Conservation (phyloP, 2,113 vertebrate genomes). For the Lepus europaeus region DNA sequence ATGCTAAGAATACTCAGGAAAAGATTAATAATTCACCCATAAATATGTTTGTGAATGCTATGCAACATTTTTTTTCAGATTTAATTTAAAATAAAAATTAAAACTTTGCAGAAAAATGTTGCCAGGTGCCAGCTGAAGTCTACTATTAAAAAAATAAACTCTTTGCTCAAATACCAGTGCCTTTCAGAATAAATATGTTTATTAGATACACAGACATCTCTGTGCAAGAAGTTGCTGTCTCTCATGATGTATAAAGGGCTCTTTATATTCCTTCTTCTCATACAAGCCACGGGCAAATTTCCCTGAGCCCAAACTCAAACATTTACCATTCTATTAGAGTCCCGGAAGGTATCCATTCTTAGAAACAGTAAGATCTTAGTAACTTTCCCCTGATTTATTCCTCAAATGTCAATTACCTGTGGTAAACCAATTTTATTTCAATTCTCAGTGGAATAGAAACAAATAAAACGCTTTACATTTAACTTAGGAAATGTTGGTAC, state of each 20-base stretch:
- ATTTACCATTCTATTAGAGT: background rate
- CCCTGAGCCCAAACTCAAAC: constrained; percentile 30
- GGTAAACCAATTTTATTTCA: constrained; percentile 60
- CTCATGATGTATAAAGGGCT: background rate
- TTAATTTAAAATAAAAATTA: constrained; percentile 10
- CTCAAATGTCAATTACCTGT: constrained; percentile 38
- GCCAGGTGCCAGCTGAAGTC: background rate
- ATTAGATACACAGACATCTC: background rate
- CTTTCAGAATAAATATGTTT: background rate
- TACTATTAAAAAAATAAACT: background rate
- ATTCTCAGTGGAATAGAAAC: constrained; percentile 43
- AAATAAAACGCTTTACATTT: constrained; percentile 72
- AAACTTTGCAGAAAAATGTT: background rate
- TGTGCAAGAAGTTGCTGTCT: background rate
- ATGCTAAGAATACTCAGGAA: background rate
- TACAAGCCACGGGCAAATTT: constrained; percentile 37
- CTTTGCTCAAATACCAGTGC: background rate
- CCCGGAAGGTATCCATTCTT: constrained; percentile 28
- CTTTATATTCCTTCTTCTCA: constrained; percentile 5
- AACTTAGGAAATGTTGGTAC: constrained; percentile 67
- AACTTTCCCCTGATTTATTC: constrained; percentile 60
- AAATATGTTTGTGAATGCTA: constrained; percentile 14
- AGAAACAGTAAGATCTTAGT: constrained; percentile 41
- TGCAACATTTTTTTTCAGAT: background rate
- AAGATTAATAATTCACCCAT: background rate